Percentiles rank a stretch among this genome's conserved stretches.
These are phyloP conservation scores for Polymixis flavicincta DNA, from an alignment of 2,888 invertebrate species.

Conservation along the genomic window DNA sequence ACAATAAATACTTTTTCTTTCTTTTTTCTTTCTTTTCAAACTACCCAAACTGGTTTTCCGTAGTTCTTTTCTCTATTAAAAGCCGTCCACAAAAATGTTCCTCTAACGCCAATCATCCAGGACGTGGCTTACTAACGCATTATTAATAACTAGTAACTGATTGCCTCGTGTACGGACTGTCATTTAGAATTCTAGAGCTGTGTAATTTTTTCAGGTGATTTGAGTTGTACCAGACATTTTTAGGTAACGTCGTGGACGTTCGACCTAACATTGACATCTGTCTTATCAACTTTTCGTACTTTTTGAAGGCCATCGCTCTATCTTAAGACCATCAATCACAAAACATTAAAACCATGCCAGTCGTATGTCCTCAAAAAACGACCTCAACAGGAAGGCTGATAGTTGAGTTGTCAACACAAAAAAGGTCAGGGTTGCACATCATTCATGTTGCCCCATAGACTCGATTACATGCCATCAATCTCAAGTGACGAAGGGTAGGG, in stretches of 20 bases:
- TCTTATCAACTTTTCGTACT: neutral
- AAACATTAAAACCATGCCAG: slow-evolving; percentile 29
- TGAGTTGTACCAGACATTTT: no score
- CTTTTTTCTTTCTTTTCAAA: no score
- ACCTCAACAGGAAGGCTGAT: slow-evolving; percentile 25
- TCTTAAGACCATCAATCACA: slow-evolving; percentile 22
- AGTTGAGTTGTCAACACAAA: slow-evolving; percentile 51
- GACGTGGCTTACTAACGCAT: no score
- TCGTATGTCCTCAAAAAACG: slow-evolving; percentile 29
- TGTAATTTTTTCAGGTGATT: neutral
- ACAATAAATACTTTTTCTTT: no score
- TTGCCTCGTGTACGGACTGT: neutral
- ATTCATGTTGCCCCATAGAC: slow-evolving; percentile 57
- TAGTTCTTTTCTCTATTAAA: neutral
- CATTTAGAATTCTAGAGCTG: neutral
- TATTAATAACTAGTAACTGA: neutral
- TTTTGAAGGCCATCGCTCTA: neutral
- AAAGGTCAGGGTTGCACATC: slow-evolving; percentile 53
- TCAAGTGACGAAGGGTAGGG: slow-evolving; percentile 47
- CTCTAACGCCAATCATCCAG: neutral
- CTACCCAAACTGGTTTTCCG: neutral
- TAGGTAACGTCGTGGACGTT: neutral
- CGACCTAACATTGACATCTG: neutral
- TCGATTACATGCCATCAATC: slow-evolving; percentile 57
- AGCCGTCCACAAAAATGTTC: neutral